Percentiles rank a stretch among this genome's conserved stretches.
Conservation (phyloP, 1,140 invertebrate species). For the Bombus sylvicola region DNA sequence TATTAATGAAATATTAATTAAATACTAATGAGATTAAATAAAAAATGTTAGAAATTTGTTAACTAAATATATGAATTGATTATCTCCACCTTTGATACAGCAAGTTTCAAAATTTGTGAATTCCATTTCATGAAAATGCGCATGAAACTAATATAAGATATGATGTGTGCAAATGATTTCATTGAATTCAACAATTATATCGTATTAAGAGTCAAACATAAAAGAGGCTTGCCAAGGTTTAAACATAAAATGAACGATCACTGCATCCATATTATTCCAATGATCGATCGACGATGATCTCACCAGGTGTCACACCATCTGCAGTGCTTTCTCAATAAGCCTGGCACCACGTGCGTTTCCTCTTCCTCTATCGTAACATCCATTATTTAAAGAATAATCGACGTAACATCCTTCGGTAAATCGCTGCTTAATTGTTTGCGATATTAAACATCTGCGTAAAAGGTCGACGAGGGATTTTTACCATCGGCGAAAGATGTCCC, state of each 20-base stretch:
- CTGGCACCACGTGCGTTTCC: neutral
- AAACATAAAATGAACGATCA: neutral
- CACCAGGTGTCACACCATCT: neutral
- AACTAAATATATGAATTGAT: too few relatives aligned
- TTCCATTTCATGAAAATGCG: too few relatives aligned
- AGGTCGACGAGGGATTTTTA: neutral
- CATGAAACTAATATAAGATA: neutral
- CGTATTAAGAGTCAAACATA: neutral
- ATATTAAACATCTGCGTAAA: neutral
- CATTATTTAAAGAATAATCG: slow-evolving; percentile 14
- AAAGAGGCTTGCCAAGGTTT: neutral
- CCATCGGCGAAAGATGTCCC: too few relatives aligned
- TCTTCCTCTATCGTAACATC: neutral
- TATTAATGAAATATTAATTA: too few relatives aligned
- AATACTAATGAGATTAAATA: too few relatives aligned
- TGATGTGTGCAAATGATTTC: neutral
- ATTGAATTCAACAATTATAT: neutral
- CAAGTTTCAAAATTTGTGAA: too few relatives aligned
- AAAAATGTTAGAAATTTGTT: too few relatives aligned
- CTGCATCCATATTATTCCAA: neutral
- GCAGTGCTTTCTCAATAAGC: neutral
- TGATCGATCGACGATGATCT: neutral
- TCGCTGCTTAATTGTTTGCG: neutral
- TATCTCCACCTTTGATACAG: too few relatives aligned
- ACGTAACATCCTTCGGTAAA: slow-evolving; percentile 1